Percentiles rank a stretch among this genome's conserved stretches.
These are phyloP conservation scores for Orthosia cruda DNA, from an alignment of 2,888 invertebrate species.

Conservation along the genomic window DNA sequence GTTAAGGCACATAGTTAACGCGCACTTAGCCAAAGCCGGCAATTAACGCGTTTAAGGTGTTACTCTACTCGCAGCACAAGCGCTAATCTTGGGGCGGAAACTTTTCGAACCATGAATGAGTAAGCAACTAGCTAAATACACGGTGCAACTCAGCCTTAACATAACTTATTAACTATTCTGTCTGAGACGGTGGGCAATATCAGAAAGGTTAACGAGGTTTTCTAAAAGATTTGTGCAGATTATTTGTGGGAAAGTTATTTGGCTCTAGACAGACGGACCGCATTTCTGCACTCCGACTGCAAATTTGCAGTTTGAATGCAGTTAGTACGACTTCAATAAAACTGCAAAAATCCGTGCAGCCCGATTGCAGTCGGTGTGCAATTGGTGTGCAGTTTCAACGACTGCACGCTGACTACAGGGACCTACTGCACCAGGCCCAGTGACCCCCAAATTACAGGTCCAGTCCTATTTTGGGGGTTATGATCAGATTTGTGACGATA, in stretches of 20 bases:
- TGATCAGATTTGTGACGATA: too few species aligned
- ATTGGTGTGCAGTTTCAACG: too few species aligned
- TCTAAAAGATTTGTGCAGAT: constrained; percentile 3
- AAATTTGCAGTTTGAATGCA: too few species aligned
- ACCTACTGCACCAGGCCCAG: too few species aligned
- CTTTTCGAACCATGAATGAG: constrained; percentile 80
- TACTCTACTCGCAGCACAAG: constrained; percentile 77
- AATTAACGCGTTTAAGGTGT: constrained; percentile 81
- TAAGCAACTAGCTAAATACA: constrained; percentile 74
- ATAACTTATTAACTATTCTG: constrained; percentile 58
- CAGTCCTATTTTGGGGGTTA: too few species aligned
- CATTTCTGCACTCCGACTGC: too few species aligned
- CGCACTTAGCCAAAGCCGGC: constrained; percentile 76
- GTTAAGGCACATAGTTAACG: constrained; percentile 65
- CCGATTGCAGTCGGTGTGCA: too few species aligned
- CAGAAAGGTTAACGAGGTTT: constrained; percentile 2
- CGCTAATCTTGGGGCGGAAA: constrained; percentile 83
- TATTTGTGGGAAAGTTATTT: constrained; percentile 8
- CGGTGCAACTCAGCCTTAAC: constrained; percentile 56
- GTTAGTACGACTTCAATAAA: too few species aligned
- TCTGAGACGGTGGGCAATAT: constrained; percentile 32
- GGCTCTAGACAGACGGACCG: too few species aligned
- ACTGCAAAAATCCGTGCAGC: too few species aligned
- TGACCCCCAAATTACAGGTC: too few species aligned
- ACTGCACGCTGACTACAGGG: too few species aligned